A percentile compares a stretch with the other conserved stretches of the same genome.
Conservation (phyloP, 2,888 invertebrate genomes). For the Boloria euphrosyne region DNA sequence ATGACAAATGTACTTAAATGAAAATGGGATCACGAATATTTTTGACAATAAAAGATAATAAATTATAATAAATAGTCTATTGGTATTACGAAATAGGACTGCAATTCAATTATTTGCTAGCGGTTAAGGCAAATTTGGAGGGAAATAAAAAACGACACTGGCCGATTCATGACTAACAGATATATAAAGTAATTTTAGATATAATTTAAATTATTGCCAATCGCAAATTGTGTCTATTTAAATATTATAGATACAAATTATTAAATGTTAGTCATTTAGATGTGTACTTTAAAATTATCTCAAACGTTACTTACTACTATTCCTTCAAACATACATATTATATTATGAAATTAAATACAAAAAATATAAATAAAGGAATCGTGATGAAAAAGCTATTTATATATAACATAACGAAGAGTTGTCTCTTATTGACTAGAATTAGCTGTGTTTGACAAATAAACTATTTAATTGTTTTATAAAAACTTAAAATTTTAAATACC, state of each 20-base stretch:
- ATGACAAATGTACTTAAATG: neutral
- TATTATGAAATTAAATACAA: neutral
- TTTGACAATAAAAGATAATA: slow-evolving; percentile 63
- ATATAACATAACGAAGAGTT: slow-evolving; percentile 35
- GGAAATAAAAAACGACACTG: slow-evolving; percentile 66
- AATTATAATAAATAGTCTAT: slow-evolving; percentile 23
- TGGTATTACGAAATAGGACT: slow-evolving; percentile 29
- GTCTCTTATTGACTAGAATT: slow-evolving; percentile 62
- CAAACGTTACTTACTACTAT: slow-evolving; percentile 9
- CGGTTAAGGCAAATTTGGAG: slow-evolving; percentile 50
- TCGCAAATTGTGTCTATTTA: slow-evolving; percentile 64
- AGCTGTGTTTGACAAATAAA: slow-evolving; percentile 82
- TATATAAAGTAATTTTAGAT: slow-evolving; percentile 48
- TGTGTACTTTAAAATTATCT: slow-evolving; percentile 8
- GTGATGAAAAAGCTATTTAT: slow-evolving; percentile 25
- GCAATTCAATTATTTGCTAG: slow-evolving; percentile 34
- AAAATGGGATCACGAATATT: slow-evolving; percentile 32
- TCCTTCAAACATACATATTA: neutral
- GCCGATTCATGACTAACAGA: slow-evolving; percentile 58
- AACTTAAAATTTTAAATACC: slow-evolving; percentile 13
- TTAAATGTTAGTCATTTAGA: slow-evolving; percentile 26
- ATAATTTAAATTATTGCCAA: slow-evolving; percentile 68
- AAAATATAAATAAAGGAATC: slow-evolving; percentile 20
- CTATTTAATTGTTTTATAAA: slow-evolving; percentile 39
- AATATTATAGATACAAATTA: slow-evolving; percentile 38